Conservation (phyloP, 1,140 invertebrate genomes). For the Lepidurus packardi region DNA sequence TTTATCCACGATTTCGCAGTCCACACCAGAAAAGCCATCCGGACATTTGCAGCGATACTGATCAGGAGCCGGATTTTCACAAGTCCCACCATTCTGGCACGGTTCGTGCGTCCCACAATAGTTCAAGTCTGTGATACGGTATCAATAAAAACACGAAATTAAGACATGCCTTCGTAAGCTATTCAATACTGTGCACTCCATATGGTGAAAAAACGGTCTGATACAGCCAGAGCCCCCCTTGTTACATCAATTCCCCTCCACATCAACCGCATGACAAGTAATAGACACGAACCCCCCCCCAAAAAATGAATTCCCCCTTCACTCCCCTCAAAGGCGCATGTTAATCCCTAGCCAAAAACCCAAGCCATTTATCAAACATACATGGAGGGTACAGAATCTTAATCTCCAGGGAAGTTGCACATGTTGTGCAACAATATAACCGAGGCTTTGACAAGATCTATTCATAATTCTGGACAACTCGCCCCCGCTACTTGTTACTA, state of each 20-base stretch:
- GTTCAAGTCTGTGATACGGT: conserved; percentile 38
- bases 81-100: conserved; percentile 48
- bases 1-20: conserved; percentile 53
- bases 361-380: conserved; percentile 5
- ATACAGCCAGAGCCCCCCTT: not conserved
- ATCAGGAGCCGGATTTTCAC: conserved; percentile 46
- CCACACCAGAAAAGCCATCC: conserved; percentile 45
- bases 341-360: not conserved
- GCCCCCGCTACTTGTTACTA: not conserved
- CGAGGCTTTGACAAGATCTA: not conserved
- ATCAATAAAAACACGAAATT: conserved; percentile 11
- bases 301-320: not conserved
- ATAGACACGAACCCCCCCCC: not conserved
- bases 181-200: not conserved
- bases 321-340: not conserved
- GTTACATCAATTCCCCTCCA: not conserved
- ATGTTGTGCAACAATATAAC: conserved; percentile 1
- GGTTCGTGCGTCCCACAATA: conserved; percentile 45
- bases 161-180: not conserved
- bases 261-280: conserved; percentile 11
- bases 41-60: conserved; percentile 46
- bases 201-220: not conserved
- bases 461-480: not conserved
- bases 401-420: conserved; percentile 15
- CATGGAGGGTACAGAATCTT: not conserved